Evolutionary conservation across 2,888 invertebrate species (phyloP), one percentile per base, ranked within the genome.

Genomic region (Drosophila gaucha): DNA sequence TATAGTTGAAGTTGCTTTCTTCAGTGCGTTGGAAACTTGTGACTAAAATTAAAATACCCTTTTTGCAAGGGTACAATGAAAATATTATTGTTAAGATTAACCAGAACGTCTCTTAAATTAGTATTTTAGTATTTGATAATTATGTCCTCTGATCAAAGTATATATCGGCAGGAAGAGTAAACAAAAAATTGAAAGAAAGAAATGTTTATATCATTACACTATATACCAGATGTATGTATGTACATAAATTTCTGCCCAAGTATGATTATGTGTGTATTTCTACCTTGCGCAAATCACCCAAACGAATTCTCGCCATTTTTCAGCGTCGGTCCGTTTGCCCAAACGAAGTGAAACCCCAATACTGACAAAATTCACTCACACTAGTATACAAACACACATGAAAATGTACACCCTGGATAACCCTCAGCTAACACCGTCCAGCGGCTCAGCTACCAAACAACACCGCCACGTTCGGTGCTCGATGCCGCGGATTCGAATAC

Each of bases 221-320:
- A 16, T 46, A 46, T 46, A 14, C 10, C 41, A 41, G 14, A 24
- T 26, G 41, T 41, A 41, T 6, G 26, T 41, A 24, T 26, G 41
- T 41, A 41, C 10, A 41, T 41, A 41, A 41, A 26, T 41, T 41
- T 24, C 26, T 14, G 26, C 10, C 41, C 41, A 26, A 26, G 41
- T 26, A 26, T 26, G 41, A 41, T 41, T 41, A 26, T 41, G 41
- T 41, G 41, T 24, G 41, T 24, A 26, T 26, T 24, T 41, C 41
- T 24, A 14, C 67, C 60, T 74, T 78, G 78, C 78, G 70, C 76
- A 73, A 85, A 88, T 86, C 78, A 89, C 83, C 89, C 84, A 89
- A 80, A 80, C 82, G 79, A 84, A 76, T 84, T 85, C 82, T 82
- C 88, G 76, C 77, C 77, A 88, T 84, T 80, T 90, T 84, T 87